Conservation (phyloP, 2,888 invertebrate genomes). For the Harpagoxenus sublaevis region DNA sequence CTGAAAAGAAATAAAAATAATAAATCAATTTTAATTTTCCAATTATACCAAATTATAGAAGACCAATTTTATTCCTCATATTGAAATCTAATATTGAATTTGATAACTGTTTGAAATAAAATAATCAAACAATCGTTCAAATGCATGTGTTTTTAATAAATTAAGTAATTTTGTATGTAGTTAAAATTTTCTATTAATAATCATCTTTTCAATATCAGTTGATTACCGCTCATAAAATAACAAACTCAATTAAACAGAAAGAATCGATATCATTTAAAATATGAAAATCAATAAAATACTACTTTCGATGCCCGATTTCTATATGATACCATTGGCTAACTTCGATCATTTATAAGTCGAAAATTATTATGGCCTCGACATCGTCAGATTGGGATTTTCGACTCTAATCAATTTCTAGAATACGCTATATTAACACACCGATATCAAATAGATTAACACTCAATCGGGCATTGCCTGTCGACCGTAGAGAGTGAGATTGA, state of each 20-base stretch:
- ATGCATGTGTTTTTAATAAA: background rate
- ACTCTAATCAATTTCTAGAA: conserved; percentile 12
- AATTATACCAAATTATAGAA: background rate
- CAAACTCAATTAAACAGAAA: too few species aligned
- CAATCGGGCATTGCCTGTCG: background rate
- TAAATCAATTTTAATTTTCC: background rate
- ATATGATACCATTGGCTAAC: background rate
- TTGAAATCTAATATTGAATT: background rate
- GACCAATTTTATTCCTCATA: background rate
- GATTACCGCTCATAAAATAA: too few species aligned
- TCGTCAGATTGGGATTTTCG: background rate
- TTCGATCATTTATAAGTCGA: background rate
- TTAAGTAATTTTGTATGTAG: background rate
- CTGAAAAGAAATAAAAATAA: background rate
- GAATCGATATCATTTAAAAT: background rate
- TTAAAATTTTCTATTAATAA: background rate
- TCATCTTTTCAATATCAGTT: too few species aligned
- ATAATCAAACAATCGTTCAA: background rate
- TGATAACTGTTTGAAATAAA: background rate
- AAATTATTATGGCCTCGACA: background rate
- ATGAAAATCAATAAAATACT: background rate
- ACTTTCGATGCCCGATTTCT: background rate
- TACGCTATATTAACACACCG: background rate
- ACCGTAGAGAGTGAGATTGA: background rate
- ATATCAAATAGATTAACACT: background rate